Percentiles rank a stretch among this genome's conserved stretches.
Evolutionary conservation across 2,888 invertebrate species (phyloP).

Genomic region (Polydrusus cervinus): DNA sequence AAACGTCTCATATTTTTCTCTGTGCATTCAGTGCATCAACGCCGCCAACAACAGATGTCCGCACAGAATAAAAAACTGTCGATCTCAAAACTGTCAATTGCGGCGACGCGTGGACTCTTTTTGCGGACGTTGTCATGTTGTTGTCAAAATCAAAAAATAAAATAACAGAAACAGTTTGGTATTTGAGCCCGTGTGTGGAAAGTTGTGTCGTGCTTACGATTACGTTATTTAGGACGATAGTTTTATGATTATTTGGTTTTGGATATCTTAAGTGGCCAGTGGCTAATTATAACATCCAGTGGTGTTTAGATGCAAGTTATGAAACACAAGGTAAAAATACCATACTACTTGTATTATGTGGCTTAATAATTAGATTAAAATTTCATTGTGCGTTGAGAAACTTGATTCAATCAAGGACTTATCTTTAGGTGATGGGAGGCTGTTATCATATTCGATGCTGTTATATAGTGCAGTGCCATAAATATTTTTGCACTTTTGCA

Average conservation of each 20-base stretch:
- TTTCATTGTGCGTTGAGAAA: neutral
- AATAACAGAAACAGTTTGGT: constrained; percentile 46
- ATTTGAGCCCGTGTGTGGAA: constrained; percentile 24
- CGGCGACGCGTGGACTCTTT: constrained; percentile 35
- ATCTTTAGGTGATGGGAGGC: constrained; percentile 20
- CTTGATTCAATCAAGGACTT: constrained; percentile 28
- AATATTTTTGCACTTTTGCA: no score
- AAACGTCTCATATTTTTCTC: no score
- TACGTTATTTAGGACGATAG: constrained; percentile 20
- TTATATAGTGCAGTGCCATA: constrained; percentile 9
- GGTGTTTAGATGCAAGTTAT: constrained; percentile 39
- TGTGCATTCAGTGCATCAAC: no score
- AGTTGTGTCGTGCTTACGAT: constrained; percentile 33
- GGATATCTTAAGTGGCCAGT: constrained; percentile 5
- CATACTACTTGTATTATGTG: constrained; percentile 25
- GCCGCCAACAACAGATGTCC: no score
- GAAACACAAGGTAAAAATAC: constrained; percentile 45
- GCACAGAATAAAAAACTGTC: no score
- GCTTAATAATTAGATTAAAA: constrained; percentile 16
- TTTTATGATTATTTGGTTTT: neutral
- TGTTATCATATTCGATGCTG: no score
- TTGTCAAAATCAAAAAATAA: constrained; percentile 34
- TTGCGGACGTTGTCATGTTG: constrained; percentile 48
- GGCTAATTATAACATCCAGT: constrained; percentile 27
- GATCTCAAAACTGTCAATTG: no score